Base-by-base conservation (phyloP, 1,140 invertebrate genomes). In the Pygmarrhopalites habei region DNA sequence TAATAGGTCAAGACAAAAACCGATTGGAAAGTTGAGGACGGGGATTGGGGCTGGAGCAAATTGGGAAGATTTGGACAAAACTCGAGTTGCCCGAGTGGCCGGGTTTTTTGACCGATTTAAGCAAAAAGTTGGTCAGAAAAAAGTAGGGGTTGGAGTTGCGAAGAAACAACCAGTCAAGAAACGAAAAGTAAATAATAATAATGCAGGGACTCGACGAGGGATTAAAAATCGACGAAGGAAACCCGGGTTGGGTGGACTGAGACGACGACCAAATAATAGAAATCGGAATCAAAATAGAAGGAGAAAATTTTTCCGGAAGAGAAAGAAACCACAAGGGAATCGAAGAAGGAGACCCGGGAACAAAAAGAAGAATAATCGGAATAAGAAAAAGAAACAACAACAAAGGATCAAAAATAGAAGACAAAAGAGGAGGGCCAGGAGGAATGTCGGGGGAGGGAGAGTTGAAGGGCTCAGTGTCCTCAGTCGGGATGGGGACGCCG, bases 401-500 rank as follows among this genome's bases (percentile, higher is more conserved):
- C 5, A 19, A 10, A 19, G n/a, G 4, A 35, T 5, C 2, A 56
- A 56, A 19, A 56, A 35, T 26, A 26, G 25, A 10, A 46, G 30
- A 26, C 51, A 55, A 19, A 32, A 47, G 25, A 25, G 43, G 26
- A 23, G 59, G 15, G 23, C 17, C 14, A 49, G 29, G 19, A n/a
- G 43, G 23, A 58, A 39, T 10, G 62, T 72, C 12, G 70, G 70
- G 0, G 63, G 62, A 14, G 70, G 70, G 14, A 28, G 64, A 23
- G 64, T 72, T 30, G 65, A 68, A 32, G 70, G 70, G 2, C 41
- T 72, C 1, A 68, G 65, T 26, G 25, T 25, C 26, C 39, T 70
- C 3, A 1, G 3, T 14, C 25, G 70, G 19, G 70, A 72, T 65
- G 70, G 70, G 0, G 70, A 71, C 57, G 68, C 68, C 0, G 67